These are phyloP conservation scores for Therioaphis trifolii DNA, from an alignment of 2,888 invertebrate genomes.

Conservation along the genomic window DNA sequence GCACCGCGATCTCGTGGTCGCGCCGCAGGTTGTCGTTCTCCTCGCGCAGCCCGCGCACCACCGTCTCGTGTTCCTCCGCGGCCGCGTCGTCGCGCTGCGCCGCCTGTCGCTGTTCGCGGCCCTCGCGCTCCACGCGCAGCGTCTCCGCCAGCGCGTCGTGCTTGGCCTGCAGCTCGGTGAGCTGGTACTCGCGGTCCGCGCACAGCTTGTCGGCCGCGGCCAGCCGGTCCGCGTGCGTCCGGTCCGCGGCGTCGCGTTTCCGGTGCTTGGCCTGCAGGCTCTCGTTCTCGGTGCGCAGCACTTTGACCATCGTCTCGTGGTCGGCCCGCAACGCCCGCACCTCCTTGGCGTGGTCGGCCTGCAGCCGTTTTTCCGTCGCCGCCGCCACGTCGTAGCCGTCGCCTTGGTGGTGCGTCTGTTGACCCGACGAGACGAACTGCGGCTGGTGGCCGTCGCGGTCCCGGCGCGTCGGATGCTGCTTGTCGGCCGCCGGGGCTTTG, in stretches of 20 bases:
- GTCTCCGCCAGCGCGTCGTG: background rate
- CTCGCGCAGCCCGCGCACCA: background rate
- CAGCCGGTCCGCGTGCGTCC: background rate
- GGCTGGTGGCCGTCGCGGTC: background rate
- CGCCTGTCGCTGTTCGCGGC: background rate
- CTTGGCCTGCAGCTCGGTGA: background rate
- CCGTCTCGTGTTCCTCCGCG: background rate
- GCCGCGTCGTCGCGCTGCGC: background rate
- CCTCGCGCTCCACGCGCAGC: background rate
- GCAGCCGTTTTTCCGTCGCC: background rate
- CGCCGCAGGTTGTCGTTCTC: background rate
- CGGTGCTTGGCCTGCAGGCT: background rate
- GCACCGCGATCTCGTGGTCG: background rate
- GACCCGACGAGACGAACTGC: background rate
- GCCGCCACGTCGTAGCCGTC: too few species aligned
- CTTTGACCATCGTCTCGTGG: background rate
- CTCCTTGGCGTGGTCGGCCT: background rate
- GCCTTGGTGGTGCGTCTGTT: too few species aligned
- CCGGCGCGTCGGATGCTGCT: background rate
- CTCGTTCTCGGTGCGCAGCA: slow-evolving; percentile 2
- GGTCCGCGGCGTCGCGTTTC: background rate
- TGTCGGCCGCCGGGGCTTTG: background rate
- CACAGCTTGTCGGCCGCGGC: background rate
- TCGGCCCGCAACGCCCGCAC: background rate
- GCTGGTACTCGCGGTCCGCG: background rate